Base-by-base conservation (phyloP, 1,140 invertebrate species). In the Pseudomyrmex gracilis region DNA sequence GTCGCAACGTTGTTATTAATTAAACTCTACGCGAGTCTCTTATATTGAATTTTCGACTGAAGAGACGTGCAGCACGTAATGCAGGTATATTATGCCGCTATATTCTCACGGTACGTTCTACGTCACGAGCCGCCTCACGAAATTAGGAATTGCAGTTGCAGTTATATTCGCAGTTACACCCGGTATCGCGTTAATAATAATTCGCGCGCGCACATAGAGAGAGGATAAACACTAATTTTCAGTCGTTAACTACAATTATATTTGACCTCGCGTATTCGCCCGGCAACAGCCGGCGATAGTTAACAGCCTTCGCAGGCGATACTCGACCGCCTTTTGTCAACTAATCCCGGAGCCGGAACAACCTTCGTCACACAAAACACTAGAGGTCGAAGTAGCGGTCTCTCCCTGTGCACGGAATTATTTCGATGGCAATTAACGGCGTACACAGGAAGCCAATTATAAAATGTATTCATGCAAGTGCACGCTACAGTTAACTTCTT, bases 161-260 rank as follows among this genome's bases (percentile, higher is more conserved):
- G 63, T 77, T 76, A 71, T 63, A 73, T 58, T 83, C 22, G 53
- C 55, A 77, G 77, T 64, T 87, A 88, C 86, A 77, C 76, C 55
- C 67, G 70, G 77, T 74, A 77, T 73, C 86, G 34, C 86, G 63
- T 89, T 89, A 88, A 89, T 89, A 89, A 89, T 88, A 85, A 88
- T 88, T 83, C 82, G 77, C 55, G 43, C 61, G 73, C 73, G 85
- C 73, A 84, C 66, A 34, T 34, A 34, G 34, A 34, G 34, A 53
- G 85, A 84, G 83, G 80, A 71, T 64, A 68, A 88, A 88, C 67
- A 64, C 67, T 88, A 89, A 89, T 88, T 85, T 85, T 74, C 70
- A 71, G 85, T 85, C 86, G 86, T 89, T 89, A 89, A 88, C 87
- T 85, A 85, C 87, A 78, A 88, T 89, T 89, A 89, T 83, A 87